Evolutionary conservation across 2,888 invertebrate species (phyloP).

Genomic region (Apamea anceps): DNA sequence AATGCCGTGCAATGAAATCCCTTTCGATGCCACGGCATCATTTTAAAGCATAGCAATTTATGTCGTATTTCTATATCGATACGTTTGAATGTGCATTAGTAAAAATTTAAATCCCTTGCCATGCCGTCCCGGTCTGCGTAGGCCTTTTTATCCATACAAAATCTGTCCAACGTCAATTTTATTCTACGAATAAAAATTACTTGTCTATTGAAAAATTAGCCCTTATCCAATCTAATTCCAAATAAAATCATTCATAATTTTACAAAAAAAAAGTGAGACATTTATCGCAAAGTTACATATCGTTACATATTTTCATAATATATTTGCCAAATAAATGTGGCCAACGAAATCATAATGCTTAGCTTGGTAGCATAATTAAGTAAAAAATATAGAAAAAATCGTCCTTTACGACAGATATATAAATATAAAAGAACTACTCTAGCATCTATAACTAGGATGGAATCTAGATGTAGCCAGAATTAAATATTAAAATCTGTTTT

Average conservation of each 20-base stretch:
- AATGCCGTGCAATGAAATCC: too few relatives aligned
- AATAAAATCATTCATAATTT: conserved; percentile 32
- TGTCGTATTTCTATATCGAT: too few relatives aligned
- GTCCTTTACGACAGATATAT: conserved; percentile 4
- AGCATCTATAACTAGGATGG: neutral
- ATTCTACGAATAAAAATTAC: too few relatives aligned
- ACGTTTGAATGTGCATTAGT: too few relatives aligned
- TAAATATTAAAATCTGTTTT: conserved; percentile 8
- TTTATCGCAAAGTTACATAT: conserved; percentile 54
- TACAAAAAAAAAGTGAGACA: conserved; percentile 46
- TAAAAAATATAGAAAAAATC: conserved; percentile 3
- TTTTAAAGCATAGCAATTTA: too few relatives aligned
- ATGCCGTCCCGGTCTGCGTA: too few relatives aligned
- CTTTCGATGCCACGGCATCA: too few relatives aligned
- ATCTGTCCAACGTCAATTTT: too few relatives aligned
- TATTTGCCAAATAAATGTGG: conserved; percentile 62
- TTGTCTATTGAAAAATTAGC: too few relatives aligned
- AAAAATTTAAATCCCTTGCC: too few relatives aligned
- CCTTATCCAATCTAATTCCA: conserved; percentile 13
- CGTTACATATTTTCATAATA: conserved; percentile 55
- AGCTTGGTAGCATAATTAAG: conserved; percentile 46
- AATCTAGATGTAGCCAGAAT: neutral
- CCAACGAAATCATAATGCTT: conserved; percentile 51
- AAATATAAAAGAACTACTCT: neutral
- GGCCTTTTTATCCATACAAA: too few relatives aligned